Evolutionary conservation across 1,140 invertebrate genomes (phyloP).

Genomic region (Drosophila murphyi): DNA sequence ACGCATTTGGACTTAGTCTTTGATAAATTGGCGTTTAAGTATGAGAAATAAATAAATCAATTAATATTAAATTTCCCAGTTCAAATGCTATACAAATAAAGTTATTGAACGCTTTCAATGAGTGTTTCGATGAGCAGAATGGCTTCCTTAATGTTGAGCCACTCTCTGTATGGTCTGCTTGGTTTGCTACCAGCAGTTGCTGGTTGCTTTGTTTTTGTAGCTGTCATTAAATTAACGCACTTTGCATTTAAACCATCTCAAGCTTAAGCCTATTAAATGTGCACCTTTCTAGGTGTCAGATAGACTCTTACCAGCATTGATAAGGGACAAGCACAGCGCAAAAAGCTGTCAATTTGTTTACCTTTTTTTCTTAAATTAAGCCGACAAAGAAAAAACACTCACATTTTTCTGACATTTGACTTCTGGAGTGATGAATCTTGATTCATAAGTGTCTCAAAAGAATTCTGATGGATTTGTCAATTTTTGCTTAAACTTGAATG

Average conservation of each 20-base stretch:
- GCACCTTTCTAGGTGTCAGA: conserved; percentile 24
- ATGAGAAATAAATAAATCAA: neutral
- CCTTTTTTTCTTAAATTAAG: neutral
- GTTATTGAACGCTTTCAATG: neutral
- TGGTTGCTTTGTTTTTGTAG: conserved; percentile 35
- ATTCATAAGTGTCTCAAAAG: conserved; percentile 16
- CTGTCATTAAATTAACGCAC: conserved; percentile 70
- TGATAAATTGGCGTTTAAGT: too few relatives aligned
- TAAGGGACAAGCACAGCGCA: neutral
- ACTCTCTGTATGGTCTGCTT: neutral
- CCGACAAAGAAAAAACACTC: conserved; percentile 7
- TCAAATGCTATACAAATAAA: neutral
- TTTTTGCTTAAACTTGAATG: conserved; percentile 3
- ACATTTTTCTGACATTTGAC: neutral
- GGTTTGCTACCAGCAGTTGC: conserved; percentile 3
- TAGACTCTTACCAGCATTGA: neutral
- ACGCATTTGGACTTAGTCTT: too few relatives aligned
- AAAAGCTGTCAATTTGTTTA: conserved; percentile 15
- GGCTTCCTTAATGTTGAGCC: neutral
- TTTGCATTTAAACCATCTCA: conserved; percentile 68
- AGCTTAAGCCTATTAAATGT: conserved; percentile 64
- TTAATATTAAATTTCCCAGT: too few relatives aligned
- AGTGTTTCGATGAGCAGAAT: neutral
- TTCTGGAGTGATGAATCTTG: conserved; percentile 15
- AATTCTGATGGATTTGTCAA: conserved; percentile 1